Evolutionary conservation across 2,888 invertebrate genomes (phyloP).

Genomic region (Cerastis rubricosa): DNA sequence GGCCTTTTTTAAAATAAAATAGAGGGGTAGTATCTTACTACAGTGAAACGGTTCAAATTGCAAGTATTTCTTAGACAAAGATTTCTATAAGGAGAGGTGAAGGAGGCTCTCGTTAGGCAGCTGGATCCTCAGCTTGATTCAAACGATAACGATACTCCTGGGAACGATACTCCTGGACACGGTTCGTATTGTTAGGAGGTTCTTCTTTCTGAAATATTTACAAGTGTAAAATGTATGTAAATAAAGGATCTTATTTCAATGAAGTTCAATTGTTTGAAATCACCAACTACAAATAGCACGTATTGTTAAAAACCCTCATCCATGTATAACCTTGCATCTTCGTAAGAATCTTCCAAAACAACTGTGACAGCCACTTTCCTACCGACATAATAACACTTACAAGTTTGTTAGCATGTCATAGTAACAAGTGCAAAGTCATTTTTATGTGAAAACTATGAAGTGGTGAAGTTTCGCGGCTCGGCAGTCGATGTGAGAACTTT

Average conservation of each 20-base stretch:
- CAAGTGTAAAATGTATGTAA: too few species aligned
- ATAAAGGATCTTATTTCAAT: not conserved
- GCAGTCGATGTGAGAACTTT: slow-evolving; percentile 47
- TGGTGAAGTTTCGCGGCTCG: slow-evolving; percentile 53
- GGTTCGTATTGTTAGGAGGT: too few species aligned
- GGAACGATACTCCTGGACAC: too few species aligned
- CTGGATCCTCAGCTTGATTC: too few species aligned
- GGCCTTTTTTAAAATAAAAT: too few species aligned
- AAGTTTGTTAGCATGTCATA: slow-evolving; percentile 35
- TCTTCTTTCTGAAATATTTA: too few species aligned
- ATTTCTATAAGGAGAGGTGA: too few species aligned
- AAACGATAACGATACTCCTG: too few species aligned
- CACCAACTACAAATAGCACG: not conserved
- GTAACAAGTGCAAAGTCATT: slow-evolving; percentile 45
- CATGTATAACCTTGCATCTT: not conserved
- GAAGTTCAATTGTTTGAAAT: not conserved
- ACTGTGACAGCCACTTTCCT: not conserved
- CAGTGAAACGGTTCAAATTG: not conserved
- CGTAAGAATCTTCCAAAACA: not conserved
- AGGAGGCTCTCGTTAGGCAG: too few species aligned
- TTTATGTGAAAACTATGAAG: slow-evolving; percentile 66
- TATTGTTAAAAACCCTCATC: too few species aligned
- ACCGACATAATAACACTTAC: slow-evolving; percentile 43
- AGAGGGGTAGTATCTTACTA: too few species aligned
- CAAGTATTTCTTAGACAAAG: too few species aligned